Base-by-base conservation (phyloP, 2,888 invertebrate species). In the Gortyna flavago region DNA sequence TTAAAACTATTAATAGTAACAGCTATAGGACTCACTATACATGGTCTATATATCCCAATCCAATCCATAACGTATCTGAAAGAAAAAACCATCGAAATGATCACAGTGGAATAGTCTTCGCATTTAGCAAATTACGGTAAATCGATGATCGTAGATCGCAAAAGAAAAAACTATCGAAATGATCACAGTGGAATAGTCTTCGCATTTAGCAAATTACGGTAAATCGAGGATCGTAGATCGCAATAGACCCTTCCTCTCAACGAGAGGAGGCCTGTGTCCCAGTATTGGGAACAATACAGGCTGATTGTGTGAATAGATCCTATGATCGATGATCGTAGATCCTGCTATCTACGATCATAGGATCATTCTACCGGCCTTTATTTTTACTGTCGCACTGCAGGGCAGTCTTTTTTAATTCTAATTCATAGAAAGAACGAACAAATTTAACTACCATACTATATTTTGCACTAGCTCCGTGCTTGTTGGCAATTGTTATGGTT, bases 1-100 rank as follows among this genome's bases (percentile, higher is more conserved):
- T 75, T 80, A 64, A 48, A 80, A 57, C 21, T 62, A 72, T 44
- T 71, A 65, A 83, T 65, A 82, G 35, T 25, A 9, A 32, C 38
- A 32, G 38, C 11, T 77, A 59, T 77, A 59, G 41, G 41, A 70
- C 35, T 57, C 16, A 48, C 62, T 72, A n/a, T 44, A 54, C 32
- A 62, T 66, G 35, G 32, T n/a, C 18, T 32, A 32, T 61, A 13
- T 29, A 57, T 35, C 4, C 2, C 21, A 68, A 57, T 3, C 4
- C n/a, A 38, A 32, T n/a, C 35, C 11, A 16, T 35, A 71, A 65
- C 32, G 11, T 44, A 29, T 54, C 44, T 16, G 5, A 16, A 57
- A 59, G 5, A 62, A 18, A 16, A 7, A 16, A 32, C 32, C 8
- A 61, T 21, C 21, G 21, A 9, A 21, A 57, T 35, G 11, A 35